Evolutionary conservation across 2,113 vertebrate species (phyloP).

Genomic region (Suncus etruscus): DNA sequence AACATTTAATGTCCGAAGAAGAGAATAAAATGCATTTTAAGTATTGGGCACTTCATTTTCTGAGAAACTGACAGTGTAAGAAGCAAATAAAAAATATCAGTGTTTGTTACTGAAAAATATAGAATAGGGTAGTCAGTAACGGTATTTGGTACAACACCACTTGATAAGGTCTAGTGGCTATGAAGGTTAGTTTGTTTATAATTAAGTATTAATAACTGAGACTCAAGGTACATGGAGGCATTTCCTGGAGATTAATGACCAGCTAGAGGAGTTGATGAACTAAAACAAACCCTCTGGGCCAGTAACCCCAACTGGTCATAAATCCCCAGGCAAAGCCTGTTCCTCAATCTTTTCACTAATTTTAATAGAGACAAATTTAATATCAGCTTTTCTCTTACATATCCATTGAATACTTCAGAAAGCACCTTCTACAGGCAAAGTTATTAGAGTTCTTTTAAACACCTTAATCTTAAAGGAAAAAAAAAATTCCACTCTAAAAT

Average conservation of each 20-base stretch:
- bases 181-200: constrained; percentile 80
- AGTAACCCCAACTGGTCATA: constrained; percentile 81
- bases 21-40: background rate
- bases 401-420: constrained; percentile 29
- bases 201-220: constrained; percentile 81
- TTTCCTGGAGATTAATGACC: constrained; percentile 84
- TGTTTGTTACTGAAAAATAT: constrained; percentile 63
- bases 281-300: constrained; percentile 75
- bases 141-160: constrained; percentile 56
- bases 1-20: constrained; percentile 22
- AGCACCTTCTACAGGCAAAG: background rate
- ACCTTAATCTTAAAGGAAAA: background rate
- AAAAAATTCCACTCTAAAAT: background rate
- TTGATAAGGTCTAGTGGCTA: constrained; percentile 57
- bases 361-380: constrained; percentile 77
- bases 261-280: constrained; percentile 64
- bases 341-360: constrained; percentile 65
- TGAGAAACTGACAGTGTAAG: constrained; percentile 13
- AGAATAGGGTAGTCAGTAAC: constrained; percentile 61
- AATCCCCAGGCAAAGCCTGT: constrained; percentile 82
- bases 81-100: constrained; percentile 30
- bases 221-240: constrained; percentile 67
- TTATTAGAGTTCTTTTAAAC: background rate
- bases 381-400: constrained; percentile 68
- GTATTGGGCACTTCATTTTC: background rate